Evolutionary conservation across 2,113 vertebrate genomes (phyloP), one percentile per base, ranked within the genome.

Genomic region (Alexandromys fortis): DNA sequence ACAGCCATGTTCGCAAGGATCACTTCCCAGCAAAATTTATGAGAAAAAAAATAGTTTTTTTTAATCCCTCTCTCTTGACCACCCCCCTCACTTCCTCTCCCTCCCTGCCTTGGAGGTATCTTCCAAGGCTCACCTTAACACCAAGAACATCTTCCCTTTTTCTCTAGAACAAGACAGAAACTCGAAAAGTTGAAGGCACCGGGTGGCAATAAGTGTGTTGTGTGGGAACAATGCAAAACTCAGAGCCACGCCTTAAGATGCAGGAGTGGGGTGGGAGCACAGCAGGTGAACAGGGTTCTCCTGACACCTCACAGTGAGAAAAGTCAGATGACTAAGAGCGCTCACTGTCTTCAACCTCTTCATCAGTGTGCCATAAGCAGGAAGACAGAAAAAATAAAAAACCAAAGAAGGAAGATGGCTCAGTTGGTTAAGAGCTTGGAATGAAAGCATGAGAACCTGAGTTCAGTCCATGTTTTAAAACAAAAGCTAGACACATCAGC

Each of bases 221-320:
- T 33, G 49, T 83, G 58, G 88, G 85, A 94, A 73, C 24, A 88
- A 86, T 28, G n/a, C 33, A 77, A 55, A 96, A 35, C 17, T 92
- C 89, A 55, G 28, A 89, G 35, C 30, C 21, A 42, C 61, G 47
- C 5, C 88, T 77, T 22, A 35, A 35, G 14, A 52, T 6, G 24
- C 2, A 49, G 49, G 42, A 79, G 42, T n/a, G 28, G 12, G 61
- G 11, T 14, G 21, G 30, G 7, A 5, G 0, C 4, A 35, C 24
- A 1, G 16, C 30, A 30, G 11, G 28, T 52, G 8, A 28, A 16
- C 7, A 42, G 11, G 67, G 42, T 14, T 72, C 52, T 86, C 17
- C 88, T 72, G 85, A 38, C 22, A 22, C 24, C 5, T 45, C n/a
- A 63, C 14, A 28, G 28, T 28, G 72, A 77, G 49, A 26, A 92